Conservation (phyloP, 2,113 vertebrate genomes). For the Microcebus griseorufus region DNA sequence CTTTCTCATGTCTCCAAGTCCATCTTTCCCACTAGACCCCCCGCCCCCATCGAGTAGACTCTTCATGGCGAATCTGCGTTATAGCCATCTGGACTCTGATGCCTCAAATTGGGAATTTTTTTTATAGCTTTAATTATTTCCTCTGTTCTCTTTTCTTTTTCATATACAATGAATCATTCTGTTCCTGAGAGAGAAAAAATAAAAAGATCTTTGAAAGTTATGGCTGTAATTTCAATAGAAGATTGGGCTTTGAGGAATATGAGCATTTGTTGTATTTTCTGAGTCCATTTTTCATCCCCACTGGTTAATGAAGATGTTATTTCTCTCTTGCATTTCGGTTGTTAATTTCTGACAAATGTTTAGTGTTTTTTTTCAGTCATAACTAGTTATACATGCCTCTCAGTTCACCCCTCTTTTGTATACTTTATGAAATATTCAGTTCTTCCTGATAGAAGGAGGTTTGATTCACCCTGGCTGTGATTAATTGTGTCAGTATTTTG, state of each 20-base stretch:
- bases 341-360: constrained; percentile 75
- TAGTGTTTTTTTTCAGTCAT: constrained; percentile 32
- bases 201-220: constrained; percentile 77
- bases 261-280: constrained; percentile 57
- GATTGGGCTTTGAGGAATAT: constrained; percentile 60
- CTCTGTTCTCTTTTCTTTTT: constrained; percentile 61
- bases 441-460: constrained; percentile 53
- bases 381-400: constrained; percentile 28
- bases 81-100: constrained; percentile 65
- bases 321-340: constrained; percentile 65
- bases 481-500: constrained; percentile 73
- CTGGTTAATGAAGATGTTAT: constrained; percentile 73
- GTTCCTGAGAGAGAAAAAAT: constrained; percentile 69
- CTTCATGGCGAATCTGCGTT: constrained; percentile 37
- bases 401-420: constrained; percentile 27
- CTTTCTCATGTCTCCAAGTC: background rate
- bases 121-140: constrained; percentile 80
- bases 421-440: constrained; percentile 69
- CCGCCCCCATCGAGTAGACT: background rate
- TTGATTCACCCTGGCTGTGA: constrained; percentile 73
- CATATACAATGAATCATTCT: constrained; percentile 73
- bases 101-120: constrained; percentile 57
- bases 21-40: background rate
- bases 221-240: constrained; percentile 73
- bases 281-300: constrained; percentile 65